Conservation (phyloP, 1,140 invertebrate genomes). For the Orius laevigatus region DNA sequence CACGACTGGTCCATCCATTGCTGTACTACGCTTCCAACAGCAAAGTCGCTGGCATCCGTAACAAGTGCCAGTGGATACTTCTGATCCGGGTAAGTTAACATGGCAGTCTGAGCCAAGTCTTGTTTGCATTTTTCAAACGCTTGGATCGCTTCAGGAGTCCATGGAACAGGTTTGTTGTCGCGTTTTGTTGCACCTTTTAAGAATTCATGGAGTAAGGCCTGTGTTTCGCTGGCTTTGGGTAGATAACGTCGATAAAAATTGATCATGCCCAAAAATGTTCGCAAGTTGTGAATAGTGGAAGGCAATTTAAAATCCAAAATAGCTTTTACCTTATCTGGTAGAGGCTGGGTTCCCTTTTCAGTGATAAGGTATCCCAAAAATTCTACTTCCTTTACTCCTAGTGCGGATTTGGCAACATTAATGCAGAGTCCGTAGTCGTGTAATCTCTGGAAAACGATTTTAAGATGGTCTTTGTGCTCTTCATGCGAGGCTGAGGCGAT, state of each 20-base stretch:
- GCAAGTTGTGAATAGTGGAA: neutral
- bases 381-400: slow-evolving; percentile 18
- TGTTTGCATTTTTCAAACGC: slow-evolving; percentile 15
- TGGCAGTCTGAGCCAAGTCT: slow-evolving; percentile 10
- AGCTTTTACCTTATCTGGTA: slow-evolving; percentile 1
- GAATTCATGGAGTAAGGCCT: slow-evolving; percentile 15
- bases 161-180: slow-evolving; percentile 13
- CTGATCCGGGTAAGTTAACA: slow-evolving; percentile 8
- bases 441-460: slow-evolving; percentile 25
- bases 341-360: slow-evolving; percentile 2
- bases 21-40: neutral
- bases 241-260: slow-evolving; percentile 12
- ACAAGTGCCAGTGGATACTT: slow-evolving; percentile 1
- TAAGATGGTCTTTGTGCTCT: slow-evolving; percentile 26
- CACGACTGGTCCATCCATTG: neutral
- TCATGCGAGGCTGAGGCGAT: no score
- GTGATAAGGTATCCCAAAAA: slow-evolving; percentile 21
- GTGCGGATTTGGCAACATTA: slow-evolving; percentile 21
- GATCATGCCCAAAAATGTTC: slow-evolving; percentile 11
- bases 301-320: slow-evolving; percentile 1
- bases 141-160: slow-evolving; percentile 11
- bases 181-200: slow-evolving; percentile 17
- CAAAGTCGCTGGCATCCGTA: neutral
- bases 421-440: slow-evolving; percentile 17
- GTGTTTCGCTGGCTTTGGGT: slow-evolving; percentile 8